A percentile compares a stretch with the other conserved stretches of the same genome.
phyloP scores from a whole-genome alignment of 2,888 invertebrate genomes.

The Hypena proboscidalis region DNA sequence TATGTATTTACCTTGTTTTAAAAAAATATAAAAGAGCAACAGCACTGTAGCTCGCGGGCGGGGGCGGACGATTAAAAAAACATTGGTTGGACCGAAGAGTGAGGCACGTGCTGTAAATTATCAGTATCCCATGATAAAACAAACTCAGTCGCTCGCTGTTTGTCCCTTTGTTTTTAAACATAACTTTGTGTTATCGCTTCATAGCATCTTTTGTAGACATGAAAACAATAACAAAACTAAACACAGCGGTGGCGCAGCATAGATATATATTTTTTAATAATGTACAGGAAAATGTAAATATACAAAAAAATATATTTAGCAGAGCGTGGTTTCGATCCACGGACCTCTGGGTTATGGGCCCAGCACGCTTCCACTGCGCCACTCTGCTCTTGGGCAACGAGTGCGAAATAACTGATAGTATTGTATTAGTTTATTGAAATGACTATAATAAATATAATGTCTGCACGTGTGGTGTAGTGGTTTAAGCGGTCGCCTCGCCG shows the following conservation, averaged over 20 bases:
- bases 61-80: slow-evolving; percentile 59
- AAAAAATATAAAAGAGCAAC: slow-evolving; percentile 51
- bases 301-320: slow-evolving; percentile 74
- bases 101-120: slow-evolving; percentile 75
- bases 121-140: slow-evolving; percentile 84
- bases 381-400: slow-evolving; percentile 74
- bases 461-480: no score
- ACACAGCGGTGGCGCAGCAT: slow-evolving; percentile 11
- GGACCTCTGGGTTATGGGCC: slow-evolving; percentile 95
- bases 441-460: neutral
- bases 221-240: slow-evolving; percentile 22
- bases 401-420: slow-evolving; percentile 44
- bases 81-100: slow-evolving; percentile 42
- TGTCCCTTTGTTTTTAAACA: slow-evolving; percentile 71
- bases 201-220: slow-evolving; percentile 28
- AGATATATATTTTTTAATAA: slow-evolving; percentile 22
- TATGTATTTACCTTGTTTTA: slow-evolving; percentile 50
- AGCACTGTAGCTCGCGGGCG: slow-evolving; percentile 47
- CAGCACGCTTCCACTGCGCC: slow-evolving; percentile 94
- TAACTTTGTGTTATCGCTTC: slow-evolving; percentile 54
- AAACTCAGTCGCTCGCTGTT: slow-evolving; percentile 61
- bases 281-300: slow-evolving; percentile 2
- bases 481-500: no score
- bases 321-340: slow-evolving; percentile 95
- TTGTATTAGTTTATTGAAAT: neutral